Percentiles rank a stretch among this genome's conserved stretches.
Conservation (phyloP, 2,888 invertebrate genomes). For the Troides oblongomaculatus region DNA sequence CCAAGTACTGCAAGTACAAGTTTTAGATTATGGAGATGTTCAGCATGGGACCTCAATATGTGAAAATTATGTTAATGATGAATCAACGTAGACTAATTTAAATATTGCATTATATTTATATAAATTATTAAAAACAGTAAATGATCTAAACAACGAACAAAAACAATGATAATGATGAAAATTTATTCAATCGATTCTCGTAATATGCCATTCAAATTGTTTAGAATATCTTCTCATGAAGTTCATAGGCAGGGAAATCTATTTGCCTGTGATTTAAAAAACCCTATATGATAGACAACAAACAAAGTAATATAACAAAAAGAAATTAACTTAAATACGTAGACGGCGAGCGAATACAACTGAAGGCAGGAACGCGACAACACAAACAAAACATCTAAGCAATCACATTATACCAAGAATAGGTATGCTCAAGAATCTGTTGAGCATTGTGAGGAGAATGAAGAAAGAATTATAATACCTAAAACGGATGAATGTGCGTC, state of each 20-base stretch:
- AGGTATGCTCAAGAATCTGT: constrained; percentile 37
- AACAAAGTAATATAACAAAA: background rate
- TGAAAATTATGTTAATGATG: background rate
- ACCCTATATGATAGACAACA: background rate
- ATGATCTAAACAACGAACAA: background rate
- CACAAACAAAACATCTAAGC: constrained; percentile 36
- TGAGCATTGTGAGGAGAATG: constrained; percentile 46
- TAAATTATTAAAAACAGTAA: background rate
- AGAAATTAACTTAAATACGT: background rate
- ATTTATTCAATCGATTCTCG: background rate
- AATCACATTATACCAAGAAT: constrained; percentile 40
- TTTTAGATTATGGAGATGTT: no score
- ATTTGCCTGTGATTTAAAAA: no score
- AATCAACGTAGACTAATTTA: background rate
- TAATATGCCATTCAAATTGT: background rate
- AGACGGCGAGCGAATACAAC: constrained; percentile 4
- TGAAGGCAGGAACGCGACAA: constrained; percentile 7
- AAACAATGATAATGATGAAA: background rate
- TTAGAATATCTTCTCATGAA: background rate
- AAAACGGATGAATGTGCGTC: constrained; percentile 73
- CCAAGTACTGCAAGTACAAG: no score
- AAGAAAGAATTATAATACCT: constrained; percentile 60
- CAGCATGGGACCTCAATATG: no score
- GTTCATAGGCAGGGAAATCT: no score
- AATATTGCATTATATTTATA: background rate